Evolutionary conservation across 1,140 invertebrate genomes (phyloP), one percentile per base, ranked within the genome.

Genomic region (Drosophila repletoides): DNA sequence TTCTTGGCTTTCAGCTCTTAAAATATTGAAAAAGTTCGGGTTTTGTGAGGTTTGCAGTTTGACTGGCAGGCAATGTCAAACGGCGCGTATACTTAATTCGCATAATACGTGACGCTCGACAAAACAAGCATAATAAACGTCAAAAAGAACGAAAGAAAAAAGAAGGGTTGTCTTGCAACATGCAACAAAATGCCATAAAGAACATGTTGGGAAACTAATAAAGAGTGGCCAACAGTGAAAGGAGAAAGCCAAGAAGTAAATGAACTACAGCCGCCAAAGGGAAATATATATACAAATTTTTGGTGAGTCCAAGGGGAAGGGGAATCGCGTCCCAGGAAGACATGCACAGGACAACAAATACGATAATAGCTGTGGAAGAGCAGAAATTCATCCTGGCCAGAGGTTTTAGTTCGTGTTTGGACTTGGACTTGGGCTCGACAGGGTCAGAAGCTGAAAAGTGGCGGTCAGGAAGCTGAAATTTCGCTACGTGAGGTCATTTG

Each of bases 401-500:
- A 5, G 36, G 17, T n/a, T n/a, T n/a, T n/a, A n/a, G n/a, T n/a
- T n/a, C n/a, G n/a, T n/a, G 36, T 43, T 24, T 26, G 24, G 7
- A 4, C 12, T 21, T 19, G 24, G 17, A 6, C 10, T 5, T 29
- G 10, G 19, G 6, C 17, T 17, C 55, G 14, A 28, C 43, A 17
- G 33, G n/a, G 33, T 41, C 28, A 51, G 49, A 41, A 36, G 53
- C 61, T 41, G 40, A 6, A 43, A 29, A 40, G 40, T 33, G 28
- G 22, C 22, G 43, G 52, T n/a, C 29, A 65, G 60, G 29, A 65
- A 46, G 46, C 21, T 43, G 40, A 40, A 51, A 58, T 67, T 69
- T 63, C 29, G 60, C 65, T 76, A 88, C 84, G 84, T 88, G 84
- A 88, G 84, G 84, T 88, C 79, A 84, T 88, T 88, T 80, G 61